A percentile compares a stretch with the other conserved stretches of the same genome.
phyloP scores from a whole-genome alignment of 2,888 invertebrate species.

The Norana najaformis region DNA sequence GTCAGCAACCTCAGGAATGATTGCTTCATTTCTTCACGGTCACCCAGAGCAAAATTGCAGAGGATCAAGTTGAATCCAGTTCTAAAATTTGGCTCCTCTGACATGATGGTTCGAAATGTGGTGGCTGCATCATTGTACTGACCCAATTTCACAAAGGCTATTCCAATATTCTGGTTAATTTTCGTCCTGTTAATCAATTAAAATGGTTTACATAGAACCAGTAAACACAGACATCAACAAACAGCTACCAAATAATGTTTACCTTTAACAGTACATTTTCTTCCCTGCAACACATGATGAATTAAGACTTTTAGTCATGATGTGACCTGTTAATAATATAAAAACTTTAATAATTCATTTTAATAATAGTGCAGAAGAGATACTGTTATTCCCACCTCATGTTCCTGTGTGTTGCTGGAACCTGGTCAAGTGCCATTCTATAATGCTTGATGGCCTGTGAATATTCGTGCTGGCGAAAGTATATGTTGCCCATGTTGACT shows the following conservation, averaged over 20 bases:
- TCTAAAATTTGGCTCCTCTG: slow-evolving; percentile 86
- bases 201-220: not conserved
- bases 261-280: not conserved
- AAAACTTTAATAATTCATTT: not conserved
- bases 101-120: slow-evolving; percentile 97
- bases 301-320: not conserved
- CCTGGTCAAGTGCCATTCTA: slow-evolving; percentile 95
- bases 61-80: slow-evolving; percentile 84
- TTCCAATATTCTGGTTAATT: slow-evolving; percentile 96
- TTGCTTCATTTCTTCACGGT: slow-evolving; percentile 88
- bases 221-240: not conserved
- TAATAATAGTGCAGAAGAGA: not conserved
- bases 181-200: slow-evolving; percentile 72
- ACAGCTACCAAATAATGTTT: not conserved
- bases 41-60: slow-evolving; percentile 69
- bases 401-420: slow-evolving; percentile 87
- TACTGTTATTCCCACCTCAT: slow-evolving; percentile 70
- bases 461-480: slow-evolving; percentile 86
- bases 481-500: slow-evolving; percentile 97
- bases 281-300: not conserved
- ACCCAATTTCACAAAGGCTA: slow-evolving; percentile 91
- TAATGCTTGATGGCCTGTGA: slow-evolving; percentile 95
- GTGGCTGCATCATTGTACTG: slow-evolving; percentile 94
- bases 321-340: not conserved
- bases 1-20: slow-evolving; percentile 87